phyloP scores from a whole-genome alignment of 2,888 invertebrate genomes.

The Pteria penguin region DNA sequence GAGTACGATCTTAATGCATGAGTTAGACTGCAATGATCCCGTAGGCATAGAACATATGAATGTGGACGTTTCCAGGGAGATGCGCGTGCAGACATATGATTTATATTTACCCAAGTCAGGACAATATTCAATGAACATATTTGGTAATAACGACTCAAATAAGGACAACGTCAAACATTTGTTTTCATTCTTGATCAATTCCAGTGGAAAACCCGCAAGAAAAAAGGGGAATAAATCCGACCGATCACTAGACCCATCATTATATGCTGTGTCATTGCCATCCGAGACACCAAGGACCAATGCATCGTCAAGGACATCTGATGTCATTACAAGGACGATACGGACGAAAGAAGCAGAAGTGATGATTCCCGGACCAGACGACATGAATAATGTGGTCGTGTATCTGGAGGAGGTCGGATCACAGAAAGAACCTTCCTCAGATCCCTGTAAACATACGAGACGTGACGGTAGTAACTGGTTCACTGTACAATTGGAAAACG shows the following conservation, averaged over 20 bases:
- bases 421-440: background rate
- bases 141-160: slow-evolving; percentile 52
- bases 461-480: slow-evolving; percentile 26
- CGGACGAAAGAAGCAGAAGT: slow-evolving; percentile 59
- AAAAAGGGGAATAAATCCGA: background rate
- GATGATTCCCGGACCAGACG: slow-evolving; percentile 54
- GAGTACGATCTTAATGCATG: slow-evolving; percentile 60
- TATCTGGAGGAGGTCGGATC: background rate
- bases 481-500: background rate
- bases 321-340: slow-evolving; percentile 51
- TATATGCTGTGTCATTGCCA: background rate
- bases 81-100: slow-evolving; percentile 57
- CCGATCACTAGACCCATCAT: background rate
- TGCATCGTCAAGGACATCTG: slow-evolving; percentile 1
- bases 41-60: slow-evolving; percentile 48
- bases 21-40: slow-evolving; percentile 59
- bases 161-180: slow-evolving; percentile 50
- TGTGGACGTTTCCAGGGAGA: slow-evolving; percentile 43
- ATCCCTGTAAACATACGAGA: background rate
- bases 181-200: slow-evolving; percentile 58
- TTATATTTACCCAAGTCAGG: slow-evolving; percentile 60
- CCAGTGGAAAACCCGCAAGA: slow-evolving; percentile 47
- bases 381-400: slow-evolving; percentile 6
- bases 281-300: background rate
- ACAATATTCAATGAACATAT: slow-evolving; percentile 71